Base-by-base conservation (phyloP, 2,113 vertebrate genomes). In the Andinoacara biseriatus region DNA sequence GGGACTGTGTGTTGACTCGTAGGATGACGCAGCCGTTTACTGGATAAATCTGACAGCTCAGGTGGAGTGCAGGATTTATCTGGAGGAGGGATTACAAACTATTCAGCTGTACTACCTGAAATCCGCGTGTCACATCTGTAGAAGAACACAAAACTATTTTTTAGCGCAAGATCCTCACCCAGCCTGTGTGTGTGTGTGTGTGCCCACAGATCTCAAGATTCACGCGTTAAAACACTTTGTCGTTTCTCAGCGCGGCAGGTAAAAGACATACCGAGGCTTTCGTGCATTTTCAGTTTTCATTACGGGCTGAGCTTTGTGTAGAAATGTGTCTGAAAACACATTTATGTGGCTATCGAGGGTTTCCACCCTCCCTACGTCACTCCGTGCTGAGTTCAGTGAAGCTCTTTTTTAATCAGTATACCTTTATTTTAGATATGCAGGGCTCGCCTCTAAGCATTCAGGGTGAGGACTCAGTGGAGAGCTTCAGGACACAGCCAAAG, bases 1-100 rank as follows among this genome's bases (percentile, higher is more conserved):
- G 43, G 17, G 24, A 72, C 24, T 49, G 26, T 0, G 24, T 29
- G 24, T 14, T 69, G 65, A 52, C 24, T 69, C 52, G 17, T 31
- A 52, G 24, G 65, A 24, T 72, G 65, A 72, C 17, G 10, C 1
- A 10, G 65, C 43, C 65, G 11, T 72, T 72, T 26, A 31, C 46
- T 72, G 67, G 67, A 72, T 72, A 54, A 72, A 72, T 72, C 67
- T 72, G 46, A 54, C 26, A 72, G 67, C 67, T 72, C 67, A 72
- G 26, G 67, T 33, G 46, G 46, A 54, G 46, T 54, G 26, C 31
- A 49, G 67, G 67, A 54, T 72, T 72, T 33, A 54, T 54, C 46
- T 72, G 26, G 46, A 72, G 67, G 46, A 72, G 67, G 46, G 67
- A 54, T 54, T 52, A 33, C 67, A 72, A 54, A 72, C 67, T 72